Evolutionary conservation across 2,888 invertebrate genomes (phyloP).

Genomic region (Labia minor): DNA sequence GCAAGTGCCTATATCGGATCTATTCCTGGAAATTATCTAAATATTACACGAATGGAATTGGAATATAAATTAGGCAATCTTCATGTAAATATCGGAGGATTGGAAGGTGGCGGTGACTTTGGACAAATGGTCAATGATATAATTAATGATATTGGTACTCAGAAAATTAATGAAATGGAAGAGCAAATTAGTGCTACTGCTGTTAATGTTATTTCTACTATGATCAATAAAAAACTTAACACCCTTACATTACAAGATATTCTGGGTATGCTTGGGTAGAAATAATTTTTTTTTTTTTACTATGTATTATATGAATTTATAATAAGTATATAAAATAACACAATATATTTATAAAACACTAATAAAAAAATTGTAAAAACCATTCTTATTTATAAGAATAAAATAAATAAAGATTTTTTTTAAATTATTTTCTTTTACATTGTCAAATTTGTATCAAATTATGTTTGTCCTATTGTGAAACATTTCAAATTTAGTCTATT

Average conservation of each 20-base stretch:
- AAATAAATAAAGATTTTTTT: too few species aligned
- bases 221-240: conserved; percentile 18
- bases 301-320: too few species aligned
- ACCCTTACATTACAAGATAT: conserved; percentile 20
- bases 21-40: background rate
- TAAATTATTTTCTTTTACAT: too few species aligned
- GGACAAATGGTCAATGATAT: conserved; percentile 25
- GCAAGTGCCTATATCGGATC: background rate
- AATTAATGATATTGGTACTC: conserved; percentile 24
- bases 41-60: background rate
- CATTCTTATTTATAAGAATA: too few species aligned
- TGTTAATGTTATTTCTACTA: background rate
- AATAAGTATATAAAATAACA: too few species aligned
- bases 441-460: too few species aligned
- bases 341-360: too few species aligned
- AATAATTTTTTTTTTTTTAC: too few species aligned
- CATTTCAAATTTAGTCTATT: too few species aligned
- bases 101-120: conserved; percentile 26
- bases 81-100: conserved; percentile 22
- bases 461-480: too few species aligned
- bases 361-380: too few species aligned
- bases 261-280: conserved; percentile 5
- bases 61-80: background rate
- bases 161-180: conserved; percentile 20
- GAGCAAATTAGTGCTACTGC: conserved; percentile 2